Evolutionary conservation across 1,140 invertebrate genomes (phyloP), one percentile per base, ranked within the genome.

Genomic region (Panagrolaimus sp.): DNA sequence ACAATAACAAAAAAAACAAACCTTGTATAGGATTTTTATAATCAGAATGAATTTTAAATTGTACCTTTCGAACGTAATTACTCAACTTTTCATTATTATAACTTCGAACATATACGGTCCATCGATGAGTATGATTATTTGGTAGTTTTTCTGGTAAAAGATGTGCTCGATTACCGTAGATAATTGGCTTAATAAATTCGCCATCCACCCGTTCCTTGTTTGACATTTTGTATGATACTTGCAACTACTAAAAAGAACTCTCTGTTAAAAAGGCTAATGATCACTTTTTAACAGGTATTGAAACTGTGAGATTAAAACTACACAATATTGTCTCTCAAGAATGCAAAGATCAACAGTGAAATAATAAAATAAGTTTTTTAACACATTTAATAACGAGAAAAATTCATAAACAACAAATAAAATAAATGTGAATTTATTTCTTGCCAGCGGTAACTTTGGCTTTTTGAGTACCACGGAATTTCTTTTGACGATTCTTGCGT

Each of bases 401-500:
- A 58, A 21, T 58, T 26, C n/a, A 58, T 4, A 28, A 58, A 58
- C 21, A 58, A 58, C 15, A 12, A 64, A 38, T n/a, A 64, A 32
- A 64, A 64, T 38, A 28, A 64, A 17, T 21, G 28, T 43, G 15
- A 64, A 64, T 64, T 83, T 82, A 83, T 72, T 86, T 85, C 86
- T 97, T 97, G 77, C 84, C 87, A 71, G 91, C 86, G 67, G 91
- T 89, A 81, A 98, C 69, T 88, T 98, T 97, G 75, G 90, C 89
- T 87, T 98, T 99, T 85, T 94, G 94, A 71, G 93, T 97, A 84
- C 96, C 96, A 83, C 96, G 88, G 64, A 98, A 94, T 87, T 98
- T 99, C 91, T 98, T 98, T 91, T 97, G 96, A 85, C 94, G 92
- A 89, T 99, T 99, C 88, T 98, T 98, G 77, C 93, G 89, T 89